Conservation (phyloP, 2,797 vertebrate species). For the Tapera naevia region DNA sequence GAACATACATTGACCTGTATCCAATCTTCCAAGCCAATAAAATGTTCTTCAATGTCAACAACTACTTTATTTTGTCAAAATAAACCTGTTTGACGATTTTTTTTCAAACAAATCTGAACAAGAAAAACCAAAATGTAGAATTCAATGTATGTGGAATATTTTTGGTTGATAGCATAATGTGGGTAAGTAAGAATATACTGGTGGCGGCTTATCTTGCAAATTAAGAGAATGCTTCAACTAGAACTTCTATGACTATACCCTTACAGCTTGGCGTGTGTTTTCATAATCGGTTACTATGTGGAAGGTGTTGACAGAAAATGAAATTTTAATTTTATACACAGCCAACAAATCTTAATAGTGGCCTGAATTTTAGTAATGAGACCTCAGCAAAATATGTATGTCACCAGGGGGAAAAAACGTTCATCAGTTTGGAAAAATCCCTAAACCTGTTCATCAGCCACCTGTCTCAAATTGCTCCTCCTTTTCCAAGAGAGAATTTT, state of each 20-base stretch:
- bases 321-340: conserved; percentile 68
- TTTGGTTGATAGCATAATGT: background rate
- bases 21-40: background rate
- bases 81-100: background rate
- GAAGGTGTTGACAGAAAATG: conserved; percentile 71
- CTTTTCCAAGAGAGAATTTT: conserved; percentile 49
- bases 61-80: background rate
- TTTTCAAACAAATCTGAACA: background rate
- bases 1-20: background rate
- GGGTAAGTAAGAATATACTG: background rate
- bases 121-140: background rate
- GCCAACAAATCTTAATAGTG: conserved; percentile 68
- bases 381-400: conserved; percentile 63
- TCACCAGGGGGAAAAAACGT: conserved; percentile 54
- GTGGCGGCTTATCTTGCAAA: background rate
- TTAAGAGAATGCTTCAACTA: conserved; percentile 16
- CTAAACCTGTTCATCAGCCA: conserved; percentile 69
- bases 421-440: conserved; percentile 68
- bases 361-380: conserved; percentile 69
- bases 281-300: conserved; percentile 55
- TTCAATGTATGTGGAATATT: background rate
- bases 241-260: background rate
- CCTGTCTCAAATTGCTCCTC: conserved; percentile 60
- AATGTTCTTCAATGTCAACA: background rate
- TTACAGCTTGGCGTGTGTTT: conserved; percentile 59